Evolutionary conservation across 2,888 invertebrate species (phyloP), one percentile per base, ranked within the genome.

Genomic region (Cryptocephalus primarius): DNA sequence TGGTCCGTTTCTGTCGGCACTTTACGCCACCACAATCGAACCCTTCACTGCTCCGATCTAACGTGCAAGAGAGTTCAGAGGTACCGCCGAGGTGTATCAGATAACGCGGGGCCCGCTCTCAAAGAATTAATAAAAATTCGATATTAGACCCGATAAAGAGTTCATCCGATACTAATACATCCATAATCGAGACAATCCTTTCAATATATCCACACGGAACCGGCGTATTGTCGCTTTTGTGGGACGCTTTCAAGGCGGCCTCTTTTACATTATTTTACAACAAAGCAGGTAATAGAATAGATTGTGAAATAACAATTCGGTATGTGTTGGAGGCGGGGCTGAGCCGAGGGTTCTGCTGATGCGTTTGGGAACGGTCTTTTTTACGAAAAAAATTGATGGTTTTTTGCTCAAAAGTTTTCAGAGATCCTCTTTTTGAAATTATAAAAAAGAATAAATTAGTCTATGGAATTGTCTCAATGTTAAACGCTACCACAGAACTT

Each of bases 81-180:
- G 50, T 44, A 47, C 55, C 55, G 57, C 52, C 55, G 43, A 39
- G 46, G 46, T 46, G 50, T 55, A 57, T 57, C 57, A 55, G 57
- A 57, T 57, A 57, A 53, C 57, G 13, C 47, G 38, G 48, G 42
- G 48, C 49, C 48, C 40, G 55, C 55, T 57, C 55, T 56, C 56
- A 57, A 57, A 49, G 54, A 55, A 32, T 55, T 57, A 55, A 55
- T 54, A 56, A 55, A 22, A 58, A 58, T 53, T 50, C 45, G 58
- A 58, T 58, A 56, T 54, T 53, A 47, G 52, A 54, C 56, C 58
- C 60, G 59, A 60, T 62, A 62, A 59, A 56, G 59, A 59, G 55
- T 53, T 53, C 55, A 55, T 53, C 47, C 46, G 55, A 55, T 55
- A 51, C 55, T 46, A 42, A 46, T 48, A 52, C 49, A 50, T 50